A percentile compares a stretch with the other conserved stretches of the same genome.
phyloP scores from a whole-genome alignment of 2,888 invertebrate genomes.

The Poecilobothrus nobilitatus region DNA sequence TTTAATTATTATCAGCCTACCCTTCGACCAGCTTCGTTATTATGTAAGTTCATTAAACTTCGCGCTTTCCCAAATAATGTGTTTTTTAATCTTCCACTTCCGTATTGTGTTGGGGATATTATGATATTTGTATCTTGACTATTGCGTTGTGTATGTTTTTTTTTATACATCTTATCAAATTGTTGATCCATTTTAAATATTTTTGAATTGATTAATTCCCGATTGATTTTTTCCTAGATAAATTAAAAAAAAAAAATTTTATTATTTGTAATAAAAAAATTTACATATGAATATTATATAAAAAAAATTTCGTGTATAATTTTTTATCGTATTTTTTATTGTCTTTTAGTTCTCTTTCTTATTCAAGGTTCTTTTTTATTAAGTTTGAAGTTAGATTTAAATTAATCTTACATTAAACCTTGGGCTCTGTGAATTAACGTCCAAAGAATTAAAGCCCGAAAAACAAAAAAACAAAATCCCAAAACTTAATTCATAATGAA shows the following conservation, averaged over 20 bases:
- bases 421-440: too few species aligned
- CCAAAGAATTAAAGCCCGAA: too few species aligned
- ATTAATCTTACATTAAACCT: too few species aligned
- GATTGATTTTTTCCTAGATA: conserved; percentile 42
- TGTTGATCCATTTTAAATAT: conserved; percentile 37
- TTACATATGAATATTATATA: too few species aligned
- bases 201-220: conserved; percentile 43
- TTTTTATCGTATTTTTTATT: too few species aligned
- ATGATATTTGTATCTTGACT: conserved; percentile 25
- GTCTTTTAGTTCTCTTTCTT: too few species aligned
- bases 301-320: too few species aligned
- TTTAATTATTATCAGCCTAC: conserved; percentile 63
- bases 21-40: conserved; percentile 95
- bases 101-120: conserved; percentile 20
- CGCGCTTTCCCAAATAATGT: conserved; percentile 50
- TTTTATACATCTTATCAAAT: conserved; percentile 29
- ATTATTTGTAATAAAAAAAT: too few species aligned
- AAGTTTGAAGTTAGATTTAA: too few species aligned
- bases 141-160: conserved; percentile 40
- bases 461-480: too few species aligned
- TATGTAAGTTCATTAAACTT: conserved; percentile 93
- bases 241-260: conserved; percentile 10
- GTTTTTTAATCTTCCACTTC: conserved; percentile 27
- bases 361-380: too few species aligned
- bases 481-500: too few species aligned